Evolutionary conservation across 2,113 vertebrate species (phyloP), one percentile per base, ranked within the genome.

Genomic region (Leiothrix lutea): DNA sequence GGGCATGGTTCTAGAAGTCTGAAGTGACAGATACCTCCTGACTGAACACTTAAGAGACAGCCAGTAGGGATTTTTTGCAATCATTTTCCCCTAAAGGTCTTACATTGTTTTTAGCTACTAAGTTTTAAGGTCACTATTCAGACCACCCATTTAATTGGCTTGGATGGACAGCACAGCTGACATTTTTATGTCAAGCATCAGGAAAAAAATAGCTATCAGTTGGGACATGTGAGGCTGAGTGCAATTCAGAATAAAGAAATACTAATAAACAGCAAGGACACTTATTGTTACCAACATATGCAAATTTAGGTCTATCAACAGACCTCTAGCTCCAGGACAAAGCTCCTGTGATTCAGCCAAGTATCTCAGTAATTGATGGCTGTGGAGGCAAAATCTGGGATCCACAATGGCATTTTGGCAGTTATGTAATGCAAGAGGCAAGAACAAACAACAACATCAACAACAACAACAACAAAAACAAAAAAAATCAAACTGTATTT

Each of bases 261-360:
- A 69, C 57, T 57, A 78, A 73, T 26, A 79, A 91, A 85, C 24
- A 69, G 70, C 38, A 82, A 95, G 81, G 87, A 90, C 72, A 58
- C 47, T 87, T 73, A 86, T 35, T 93, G 51, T 90, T 95, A 90
- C 74, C 44, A 94, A 73, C 38, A 77, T 62, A 88, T 78, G 79
- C 82, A 73, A 93, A 93, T 84, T 73, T 70, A 92, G 82, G 92
- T 93, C 91, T 80, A 83, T 71, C 70, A 90, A 91, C 85, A 97
- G 91, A 92, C 66, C 87, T 94, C 91, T 80, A 86, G 81, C 93
- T 85, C 56, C 64, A 88, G 79, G 82, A 80, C 79, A 94, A 92
- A 96, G 79, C 82, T 90, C 58, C 93, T 64, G 60, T 3, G 9
- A 88, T 75, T 51, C 72, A 90, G 82, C 88, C 86, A 94, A 90